A percentile compares a stretch with the other conserved stretches of the same genome.
These are phyloP conservation scores for Phymanthus crucifer DNA, from an alignment of 92 coral and sea anemone species.

Conservation along the genomic window DNA sequence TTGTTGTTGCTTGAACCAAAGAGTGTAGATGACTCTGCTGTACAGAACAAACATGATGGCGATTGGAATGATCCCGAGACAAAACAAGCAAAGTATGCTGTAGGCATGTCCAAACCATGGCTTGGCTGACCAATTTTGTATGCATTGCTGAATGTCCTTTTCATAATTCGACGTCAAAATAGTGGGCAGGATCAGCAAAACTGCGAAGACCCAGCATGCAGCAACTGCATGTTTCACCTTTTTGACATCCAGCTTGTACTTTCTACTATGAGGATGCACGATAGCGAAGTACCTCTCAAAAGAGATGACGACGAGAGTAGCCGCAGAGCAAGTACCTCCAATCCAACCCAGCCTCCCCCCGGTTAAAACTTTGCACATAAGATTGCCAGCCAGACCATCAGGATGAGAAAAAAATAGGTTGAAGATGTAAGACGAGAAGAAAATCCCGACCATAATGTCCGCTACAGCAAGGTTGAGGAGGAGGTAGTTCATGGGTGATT, in stretches of 20 bases:
- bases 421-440: slow-evolving; percentile 49
- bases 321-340: neutral
- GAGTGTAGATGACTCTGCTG: slow-evolving; percentile 44
- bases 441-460: slow-evolving; percentile 53
- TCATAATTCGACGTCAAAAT: neutral
- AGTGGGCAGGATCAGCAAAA: neutral
- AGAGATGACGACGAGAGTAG: neutral
- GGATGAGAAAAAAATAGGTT: slow-evolving; percentile 40
- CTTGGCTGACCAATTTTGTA: neutral
- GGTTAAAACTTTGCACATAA: neutral
- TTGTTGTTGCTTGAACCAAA: slow-evolving; percentile 46
- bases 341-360: neutral
- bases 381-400: neutral
- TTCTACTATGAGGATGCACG: neutral
- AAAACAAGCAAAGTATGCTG: neutral
- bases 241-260: neutral
- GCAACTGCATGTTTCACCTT: neutral
- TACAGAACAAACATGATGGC: slow-evolving; percentile 39
- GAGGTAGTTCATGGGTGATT: slow-evolving; percentile 51
- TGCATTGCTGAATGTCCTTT: neutral
- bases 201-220: neutral
- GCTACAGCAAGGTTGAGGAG: slow-evolving; percentile 56
- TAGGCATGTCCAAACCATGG: neutral
- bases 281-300: slow-evolving; percentile 8
- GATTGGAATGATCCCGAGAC: slow-evolving; percentile 12